Conservation (phyloP, 1,140 invertebrate species). For the Lasioglossum albipes region DNA sequence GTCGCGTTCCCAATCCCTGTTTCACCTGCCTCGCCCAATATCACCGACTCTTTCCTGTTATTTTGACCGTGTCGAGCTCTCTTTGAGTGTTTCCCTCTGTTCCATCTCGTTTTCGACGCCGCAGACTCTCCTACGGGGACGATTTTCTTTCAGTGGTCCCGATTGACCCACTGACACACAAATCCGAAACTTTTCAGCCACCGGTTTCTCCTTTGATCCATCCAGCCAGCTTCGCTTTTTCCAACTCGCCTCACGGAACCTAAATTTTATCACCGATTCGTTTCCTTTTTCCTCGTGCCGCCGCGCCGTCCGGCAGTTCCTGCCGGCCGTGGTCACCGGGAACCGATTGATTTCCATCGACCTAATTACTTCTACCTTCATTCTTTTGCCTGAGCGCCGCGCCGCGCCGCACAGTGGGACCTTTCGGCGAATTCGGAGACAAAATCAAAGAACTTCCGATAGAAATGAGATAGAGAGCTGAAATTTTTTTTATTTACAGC, state of each 20-base stretch:
- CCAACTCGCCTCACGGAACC: not conserved
- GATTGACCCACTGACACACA: conserved; percentile 43
- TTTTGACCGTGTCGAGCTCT: not conserved
- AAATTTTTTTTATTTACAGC: no score
- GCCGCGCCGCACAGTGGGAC: no score
- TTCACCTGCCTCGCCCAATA: not conserved
- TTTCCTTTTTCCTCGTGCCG: not conserved
- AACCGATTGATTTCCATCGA: conserved; percentile 13
- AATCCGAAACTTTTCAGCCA: conserved; percentile 11
- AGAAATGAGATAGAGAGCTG: no score
- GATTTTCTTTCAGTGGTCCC: not conserved
- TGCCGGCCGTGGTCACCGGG: not conserved
- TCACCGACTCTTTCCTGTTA: conserved; percentile 9
- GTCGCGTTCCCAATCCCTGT: not conserved
- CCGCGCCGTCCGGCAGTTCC: not conserved
- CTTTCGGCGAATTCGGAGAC: no score
- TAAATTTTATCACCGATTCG: conserved; percentile 16
- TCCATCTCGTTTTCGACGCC: no score
- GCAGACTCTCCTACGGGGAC: not conserved
- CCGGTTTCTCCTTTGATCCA: not conserved
- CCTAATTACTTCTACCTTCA: not conserved
- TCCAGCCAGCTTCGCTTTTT: not conserved
- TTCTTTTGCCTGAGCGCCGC: not conserved
- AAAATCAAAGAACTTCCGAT: no score
- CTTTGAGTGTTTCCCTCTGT: not conserved